Evolutionary conservation across 2,888 invertebrate genomes (phyloP).

Genomic region (Hemithea aestivaria): DNA sequence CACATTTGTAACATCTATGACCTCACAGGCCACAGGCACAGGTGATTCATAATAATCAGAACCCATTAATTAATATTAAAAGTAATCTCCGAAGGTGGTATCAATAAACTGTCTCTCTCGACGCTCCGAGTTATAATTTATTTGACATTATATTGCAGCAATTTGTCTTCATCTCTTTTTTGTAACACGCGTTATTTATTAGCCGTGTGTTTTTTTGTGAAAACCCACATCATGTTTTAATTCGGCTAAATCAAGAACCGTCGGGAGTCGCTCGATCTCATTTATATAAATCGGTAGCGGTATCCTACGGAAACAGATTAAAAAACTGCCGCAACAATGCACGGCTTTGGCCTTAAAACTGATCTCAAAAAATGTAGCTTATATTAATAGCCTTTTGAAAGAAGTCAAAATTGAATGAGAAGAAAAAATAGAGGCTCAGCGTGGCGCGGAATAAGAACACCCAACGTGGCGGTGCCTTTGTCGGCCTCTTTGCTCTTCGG

Average conservation of each 20-base stretch:
- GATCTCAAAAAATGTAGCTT: constrained; percentile 76
- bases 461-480: constrained; percentile 72
- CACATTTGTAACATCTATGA: too few relatives aligned
- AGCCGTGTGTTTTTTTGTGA: constrained; percentile 59
- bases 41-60: constrained; percentile 14
- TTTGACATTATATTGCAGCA: constrained; percentile 56
- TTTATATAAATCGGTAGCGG: constrained; percentile 78
- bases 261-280: constrained; percentile 48
- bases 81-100: constrained; percentile 25
- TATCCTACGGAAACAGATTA: constrained; percentile 78
- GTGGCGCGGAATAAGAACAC: constrained; percentile 69
- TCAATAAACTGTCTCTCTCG: constrained; percentile 29
- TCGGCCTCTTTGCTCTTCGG: constrained; percentile 70
- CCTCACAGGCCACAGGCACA: constrained; percentile 9
- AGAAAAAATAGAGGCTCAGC: constrained; percentile 75
- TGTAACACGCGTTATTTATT: constrained; percentile 69
- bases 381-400: constrained; percentile 79
- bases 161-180: constrained; percentile 72
- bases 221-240: constrained; percentile 74
- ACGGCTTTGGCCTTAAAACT: constrained; percentile 67
- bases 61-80: constrained; percentile 25
- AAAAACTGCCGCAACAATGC: constrained; percentile 70
- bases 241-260: constrained; percentile 69
- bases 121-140: constrained; percentile 44
- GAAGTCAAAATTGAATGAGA: constrained; percentile 79